Evolutionary conservation across 2,888 invertebrate genomes (phyloP).

Genomic region (Trachelus troglodyta): DNA sequence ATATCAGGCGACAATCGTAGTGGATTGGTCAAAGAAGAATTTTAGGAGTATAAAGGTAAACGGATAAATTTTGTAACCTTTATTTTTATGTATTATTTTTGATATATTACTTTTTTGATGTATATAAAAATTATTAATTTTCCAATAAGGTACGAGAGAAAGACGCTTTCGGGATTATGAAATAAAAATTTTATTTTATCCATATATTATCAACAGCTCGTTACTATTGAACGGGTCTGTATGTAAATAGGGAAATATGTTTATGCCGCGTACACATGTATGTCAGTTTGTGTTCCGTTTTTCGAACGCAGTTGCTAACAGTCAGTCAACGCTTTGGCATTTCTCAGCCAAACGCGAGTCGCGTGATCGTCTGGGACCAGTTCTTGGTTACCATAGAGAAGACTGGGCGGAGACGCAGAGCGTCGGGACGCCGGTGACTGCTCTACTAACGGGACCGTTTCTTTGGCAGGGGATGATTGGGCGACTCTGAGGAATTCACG

Average conservation of each 20-base stretch:
- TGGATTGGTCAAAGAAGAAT: neutral
- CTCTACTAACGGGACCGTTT: neutral
- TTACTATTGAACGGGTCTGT: neutral
- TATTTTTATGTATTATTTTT: neutral
- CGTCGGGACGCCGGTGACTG: neutral
- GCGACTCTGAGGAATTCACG: neutral
- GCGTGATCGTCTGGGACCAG: neutral
- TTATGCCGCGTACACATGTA: neutral
- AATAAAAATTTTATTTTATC: neutral
- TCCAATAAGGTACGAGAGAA: neutral
- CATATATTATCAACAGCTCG: neutral
- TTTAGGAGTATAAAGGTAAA: neutral
- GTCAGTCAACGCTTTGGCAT: neutral
- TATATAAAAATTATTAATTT: neutral
- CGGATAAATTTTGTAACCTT: neutral
- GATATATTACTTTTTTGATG: too few species aligned
- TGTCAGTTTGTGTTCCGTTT: neutral
- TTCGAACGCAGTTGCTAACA: neutral
- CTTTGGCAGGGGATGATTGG: conserved; percentile 3
- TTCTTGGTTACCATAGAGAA: neutral
- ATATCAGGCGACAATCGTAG: neutral
- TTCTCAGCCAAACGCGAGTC: neutral
- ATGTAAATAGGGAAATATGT: neutral
- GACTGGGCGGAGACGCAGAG: neutral
- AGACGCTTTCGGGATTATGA: neutral